Percentiles rank a stretch among this genome's conserved stretches.
These are phyloP conservation scores for Perccottus glenii DNA, from an alignment of 2,113 vertebrate genomes.

Conservation along the genomic window DNA sequence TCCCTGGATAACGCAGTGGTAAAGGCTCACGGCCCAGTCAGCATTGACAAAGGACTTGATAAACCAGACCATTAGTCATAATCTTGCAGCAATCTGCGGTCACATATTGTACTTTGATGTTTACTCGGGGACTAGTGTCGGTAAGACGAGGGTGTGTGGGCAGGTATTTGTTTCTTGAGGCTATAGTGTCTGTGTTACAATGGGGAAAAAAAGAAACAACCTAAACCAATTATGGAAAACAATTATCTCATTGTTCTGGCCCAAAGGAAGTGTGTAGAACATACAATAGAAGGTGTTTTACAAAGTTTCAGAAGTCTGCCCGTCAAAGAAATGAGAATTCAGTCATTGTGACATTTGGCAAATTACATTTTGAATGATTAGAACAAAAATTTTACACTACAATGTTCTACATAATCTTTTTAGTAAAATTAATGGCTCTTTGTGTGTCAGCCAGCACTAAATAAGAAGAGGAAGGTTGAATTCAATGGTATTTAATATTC, in stretches of 20 bases:
- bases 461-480: no score
- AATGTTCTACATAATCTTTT: no score
- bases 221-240: constrained; percentile 13
- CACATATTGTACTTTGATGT: constrained; percentile 46
- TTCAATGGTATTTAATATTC: no score
- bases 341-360: no score
- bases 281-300: not conserved
- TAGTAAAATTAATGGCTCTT: no score
- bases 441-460: no score
- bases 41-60: constrained; percentile 46
- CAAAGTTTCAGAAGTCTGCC: not conserved
- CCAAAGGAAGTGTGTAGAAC: not conserved
- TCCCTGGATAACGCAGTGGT: constrained; percentile 23
- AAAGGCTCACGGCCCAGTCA: constrained; percentile 37
- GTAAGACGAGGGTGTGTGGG: constrained; percentile 57
- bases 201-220: constrained; percentile 13
- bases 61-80: constrained; percentile 68
- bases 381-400: no score
- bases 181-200: constrained; percentile 37
- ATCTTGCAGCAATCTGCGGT: constrained; percentile 49
- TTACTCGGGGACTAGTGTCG: constrained; percentile 57
- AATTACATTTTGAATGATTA: no score
- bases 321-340: not conserved
- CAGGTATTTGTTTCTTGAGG: constrained; percentile 65
- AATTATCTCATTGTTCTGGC: constrained; percentile 17